phyloP scores from a whole-genome alignment of 92 coral and sea anemone genomes.

The Meandrina meandrites region DNA sequence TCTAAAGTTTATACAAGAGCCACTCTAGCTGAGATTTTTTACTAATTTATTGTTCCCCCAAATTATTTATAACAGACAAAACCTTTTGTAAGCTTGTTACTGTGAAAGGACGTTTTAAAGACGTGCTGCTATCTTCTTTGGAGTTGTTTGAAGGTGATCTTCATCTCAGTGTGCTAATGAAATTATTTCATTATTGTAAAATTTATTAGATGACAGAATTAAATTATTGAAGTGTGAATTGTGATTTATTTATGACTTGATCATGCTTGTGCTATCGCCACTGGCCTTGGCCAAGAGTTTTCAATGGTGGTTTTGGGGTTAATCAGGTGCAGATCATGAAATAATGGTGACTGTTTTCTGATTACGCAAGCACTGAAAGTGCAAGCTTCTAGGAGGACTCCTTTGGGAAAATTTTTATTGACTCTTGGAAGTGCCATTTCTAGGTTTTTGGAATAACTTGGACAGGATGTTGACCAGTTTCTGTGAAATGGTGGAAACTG shows the following conservation, averaged over 20 bases:
- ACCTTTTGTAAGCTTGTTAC: not conserved
- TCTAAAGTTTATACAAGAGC: not conserved
- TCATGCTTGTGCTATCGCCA: too few species aligned
- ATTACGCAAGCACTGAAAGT: too few species aligned
- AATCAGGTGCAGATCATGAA: too few species aligned
- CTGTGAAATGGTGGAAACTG: too few species aligned
- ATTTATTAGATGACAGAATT: not conserved
- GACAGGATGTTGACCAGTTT: too few species aligned
- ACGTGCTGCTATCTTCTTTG: not conserved
- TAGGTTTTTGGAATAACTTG: too few species aligned
- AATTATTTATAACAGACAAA: not conserved
- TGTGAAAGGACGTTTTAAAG: not conserved
- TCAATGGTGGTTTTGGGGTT: too few species aligned
- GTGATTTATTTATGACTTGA: not conserved
- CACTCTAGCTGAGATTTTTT: not conserved
- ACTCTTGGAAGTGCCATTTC: too few species aligned
- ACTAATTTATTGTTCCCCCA: not conserved
- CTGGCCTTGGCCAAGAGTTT: too few species aligned
- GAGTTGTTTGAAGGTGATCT: not conserved
- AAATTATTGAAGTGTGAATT: slow-evolving; percentile 1
- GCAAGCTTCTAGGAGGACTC: too few species aligned
- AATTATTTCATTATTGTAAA: not conserved
- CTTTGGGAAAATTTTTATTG: too few species aligned
- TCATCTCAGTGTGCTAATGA: not conserved
- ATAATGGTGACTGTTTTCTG: too few species aligned